Evolutionary conservation across 2,113 vertebrate species (phyloP).

Genomic region (Xenopus tropicalis): UCB_Xtro_10.0 CM004444.2:153199501-153200000

Average conservation of each 20-base stretch:
- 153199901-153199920: slow-evolving; percentile 53
- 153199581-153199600: slow-evolving; percentile 58
- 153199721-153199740: slow-evolving; percentile 87
- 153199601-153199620: slow-evolving; percentile 78
- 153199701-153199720: slow-evolving; percentile 86
- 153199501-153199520: too few relatives aligned
- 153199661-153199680: slow-evolving; percentile 90
- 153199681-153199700: slow-evolving; percentile 86
- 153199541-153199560: too few relatives aligned
- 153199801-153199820: slow-evolving; percentile 41
- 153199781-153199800: slow-evolving; percentile 27
- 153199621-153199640: slow-evolving; percentile 84
- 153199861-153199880: slow-evolving; percentile 54
- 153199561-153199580: too few relatives aligned
- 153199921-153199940: slow-evolving; percentile 40
- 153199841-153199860: slow-evolving; percentile 59
- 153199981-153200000: too few relatives aligned
- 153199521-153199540: too few relatives aligned
- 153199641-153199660: slow-evolving; percentile 81
- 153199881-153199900: slow-evolving; percentile 40
- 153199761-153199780: slow-evolving; percentile 9
- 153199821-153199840: slow-evolving; percentile 61
- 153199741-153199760: slow-evolving; percentile 52
- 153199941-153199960: too few relatives aligned
- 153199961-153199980: too few relatives aligned